These are phyloP conservation scores for Ditylenchus dipsaci DNA, from an alignment of 1,140 invertebrate species.

Conservation along the genomic window DNA sequence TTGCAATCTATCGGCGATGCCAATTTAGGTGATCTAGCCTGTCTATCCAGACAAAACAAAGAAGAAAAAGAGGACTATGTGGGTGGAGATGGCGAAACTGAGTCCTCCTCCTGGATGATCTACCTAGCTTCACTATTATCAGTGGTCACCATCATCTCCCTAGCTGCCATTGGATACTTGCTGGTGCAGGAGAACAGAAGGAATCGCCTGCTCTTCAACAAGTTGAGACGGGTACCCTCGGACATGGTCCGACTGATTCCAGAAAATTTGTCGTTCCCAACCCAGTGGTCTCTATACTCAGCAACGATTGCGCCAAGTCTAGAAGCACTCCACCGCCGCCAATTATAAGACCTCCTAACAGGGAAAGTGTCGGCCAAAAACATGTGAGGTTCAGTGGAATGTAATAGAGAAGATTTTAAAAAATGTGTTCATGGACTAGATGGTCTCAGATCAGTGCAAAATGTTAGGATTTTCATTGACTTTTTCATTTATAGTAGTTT, in stretches of 20 bases:
- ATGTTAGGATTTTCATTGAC: no score
- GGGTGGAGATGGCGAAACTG: background rate
- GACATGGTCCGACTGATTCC: slow-evolving; percentile 39
- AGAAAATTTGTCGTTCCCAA: slow-evolving; percentile 34
- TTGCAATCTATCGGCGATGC: slow-evolving; percentile 32
- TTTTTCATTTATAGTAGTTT: no score
- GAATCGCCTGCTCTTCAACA: slow-evolving; percentile 7
- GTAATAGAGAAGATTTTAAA: no score
- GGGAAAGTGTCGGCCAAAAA: no score
- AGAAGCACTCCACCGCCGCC: background rate
- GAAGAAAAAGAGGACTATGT: no score
- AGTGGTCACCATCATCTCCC: slow-evolving; percentile 20
- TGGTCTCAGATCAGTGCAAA: no score
- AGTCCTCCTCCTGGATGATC: slow-evolving; percentile 33
- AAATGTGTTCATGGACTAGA: no score
- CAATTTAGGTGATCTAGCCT: slow-evolving; percentile 37
- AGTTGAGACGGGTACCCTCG: slow-evolving; percentile 19
- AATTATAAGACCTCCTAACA: background rate
- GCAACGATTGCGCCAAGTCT: background rate
- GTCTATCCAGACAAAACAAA: slow-evolving; percentile 19
- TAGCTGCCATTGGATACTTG: slow-evolving; percentile 15
- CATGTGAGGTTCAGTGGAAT: no score
- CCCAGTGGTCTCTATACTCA: slow-evolving; percentile 15
- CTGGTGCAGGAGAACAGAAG: background rate
- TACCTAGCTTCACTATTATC: slow-evolving; percentile 22